These are phyloP conservation scores for Myripristis murdjan DNA, from an alignment of 2,797 vertebrate species.

Conservation along the genomic window DNA sequence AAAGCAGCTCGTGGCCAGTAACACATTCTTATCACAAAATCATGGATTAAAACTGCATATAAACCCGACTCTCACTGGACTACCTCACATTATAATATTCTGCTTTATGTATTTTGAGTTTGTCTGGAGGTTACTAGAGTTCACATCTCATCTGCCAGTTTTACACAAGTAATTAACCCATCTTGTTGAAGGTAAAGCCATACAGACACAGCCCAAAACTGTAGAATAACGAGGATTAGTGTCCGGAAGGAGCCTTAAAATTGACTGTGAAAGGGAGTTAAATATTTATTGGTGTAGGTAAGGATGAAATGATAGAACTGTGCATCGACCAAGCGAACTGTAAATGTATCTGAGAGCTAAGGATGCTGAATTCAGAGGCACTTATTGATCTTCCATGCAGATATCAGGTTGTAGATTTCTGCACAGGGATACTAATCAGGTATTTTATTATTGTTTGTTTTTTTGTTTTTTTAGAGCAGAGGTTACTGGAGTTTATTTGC, in stretches of 20 bases:
- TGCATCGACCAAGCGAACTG: background rate
- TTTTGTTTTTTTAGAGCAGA: background rate
- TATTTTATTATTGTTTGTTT: too few species aligned
- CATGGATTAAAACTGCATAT: background rate
- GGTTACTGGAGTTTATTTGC: slow-evolving; percentile 42
- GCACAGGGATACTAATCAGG: background rate
- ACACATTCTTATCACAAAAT: slow-evolving; percentile 9
- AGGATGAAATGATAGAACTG: background rate
- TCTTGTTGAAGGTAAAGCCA: background rate
- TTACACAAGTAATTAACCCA: background rate
- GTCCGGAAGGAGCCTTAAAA: background rate
- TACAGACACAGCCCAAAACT: background rate
- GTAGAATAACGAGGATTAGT: too few species aligned
- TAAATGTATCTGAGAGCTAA: background rate
- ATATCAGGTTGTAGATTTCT: slow-evolving; percentile 10
- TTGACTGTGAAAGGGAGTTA: background rate
- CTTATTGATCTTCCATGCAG: background rate
- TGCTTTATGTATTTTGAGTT: background rate
- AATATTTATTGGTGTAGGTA: background rate
- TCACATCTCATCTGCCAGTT: background rate
- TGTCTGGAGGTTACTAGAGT: background rate
- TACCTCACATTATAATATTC: background rate
- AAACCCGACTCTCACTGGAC: background rate
- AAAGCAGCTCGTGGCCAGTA: slow-evolving; percentile 10
- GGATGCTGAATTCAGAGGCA: background rate